Evolutionary conservation across 1,140 invertebrate species (phyloP).

Genomic region (Ceratitis capitata): DNA sequence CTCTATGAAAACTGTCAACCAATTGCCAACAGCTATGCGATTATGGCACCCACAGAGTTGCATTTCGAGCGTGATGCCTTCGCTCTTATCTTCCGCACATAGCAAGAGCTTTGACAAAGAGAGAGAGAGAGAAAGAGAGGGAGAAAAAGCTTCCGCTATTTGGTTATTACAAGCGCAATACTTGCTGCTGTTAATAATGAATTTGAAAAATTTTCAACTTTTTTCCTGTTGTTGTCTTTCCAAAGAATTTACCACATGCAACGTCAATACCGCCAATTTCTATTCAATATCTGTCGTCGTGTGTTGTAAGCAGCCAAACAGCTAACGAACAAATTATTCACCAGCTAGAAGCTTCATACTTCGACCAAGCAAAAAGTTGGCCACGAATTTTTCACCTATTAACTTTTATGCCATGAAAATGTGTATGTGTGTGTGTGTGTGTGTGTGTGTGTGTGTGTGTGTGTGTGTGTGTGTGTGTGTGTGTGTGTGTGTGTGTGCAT

Average conservation of each 20-base stretch:
- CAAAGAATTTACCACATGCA: background rate
- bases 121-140: too few species aligned
- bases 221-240: background rate
- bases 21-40: background rate
- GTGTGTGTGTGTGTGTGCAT: background rate
- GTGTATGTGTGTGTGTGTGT: background rate
- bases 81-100: too few species aligned
- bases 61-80: background rate
- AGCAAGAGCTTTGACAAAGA: too few species aligned
- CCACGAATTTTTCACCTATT: background rate
- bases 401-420: background rate
- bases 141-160: too few species aligned
- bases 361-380: background rate
- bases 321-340: background rate
- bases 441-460: background rate
- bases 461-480: background rate
- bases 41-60: background rate
- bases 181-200: conserved; percentile 6
- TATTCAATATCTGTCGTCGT: background rate
- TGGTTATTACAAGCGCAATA: background rate
- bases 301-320: background rate
- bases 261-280: conserved; percentile 2
- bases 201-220: background rate
- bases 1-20: background rate
- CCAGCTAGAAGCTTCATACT: background rate